A percentile compares a stretch with the other conserved stretches of the same genome.
Conservation (phyloP, 2,797 vertebrate species). For the Spinibarbus caldwelli region DNA sequence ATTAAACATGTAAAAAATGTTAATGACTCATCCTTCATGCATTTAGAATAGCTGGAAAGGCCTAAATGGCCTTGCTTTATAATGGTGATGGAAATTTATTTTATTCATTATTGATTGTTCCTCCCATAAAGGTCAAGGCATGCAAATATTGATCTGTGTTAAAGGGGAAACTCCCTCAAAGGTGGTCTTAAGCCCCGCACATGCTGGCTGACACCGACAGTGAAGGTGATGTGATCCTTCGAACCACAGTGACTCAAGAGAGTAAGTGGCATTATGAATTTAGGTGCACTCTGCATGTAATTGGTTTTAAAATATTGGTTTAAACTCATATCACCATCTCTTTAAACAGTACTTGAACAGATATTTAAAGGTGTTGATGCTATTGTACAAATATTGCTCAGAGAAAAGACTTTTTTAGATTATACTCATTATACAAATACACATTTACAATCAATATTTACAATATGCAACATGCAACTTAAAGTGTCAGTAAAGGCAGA, state of each 20-base stretch:
- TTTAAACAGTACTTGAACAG: not conserved
- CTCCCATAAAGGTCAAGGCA: conserved; percentile 52
- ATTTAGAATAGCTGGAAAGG: not conserved
- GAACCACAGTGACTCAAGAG: not conserved
- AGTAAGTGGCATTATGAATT: not conserved
- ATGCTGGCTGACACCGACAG: conserved; percentile 25
- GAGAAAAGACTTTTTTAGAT: not conserved
- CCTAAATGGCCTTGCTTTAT: not conserved
- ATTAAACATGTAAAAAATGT: not conserved
- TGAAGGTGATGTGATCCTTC: not conserved
- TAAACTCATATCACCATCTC: not conserved
- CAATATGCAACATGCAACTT: too few species aligned
- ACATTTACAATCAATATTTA: conserved; percentile 5
- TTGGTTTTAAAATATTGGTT: not conserved
- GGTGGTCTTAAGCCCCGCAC: conserved; percentile 47
- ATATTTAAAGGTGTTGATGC: not conserved
- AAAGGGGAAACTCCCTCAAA: conserved; percentile 42
- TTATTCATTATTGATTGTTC: conserved; percentile 46
- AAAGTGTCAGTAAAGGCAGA: too few species aligned
- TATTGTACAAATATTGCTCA: not conserved
- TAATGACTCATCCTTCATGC: not conserved
- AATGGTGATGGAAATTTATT: not conserved
- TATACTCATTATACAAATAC: not conserved
- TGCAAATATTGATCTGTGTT: conserved; percentile 52
- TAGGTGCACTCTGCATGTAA: not conserved